A percentile compares a stretch with the other conserved stretches of the same genome.
Conservation (phyloP, 2,888 invertebrate species). For the Formica aserva region DNA sequence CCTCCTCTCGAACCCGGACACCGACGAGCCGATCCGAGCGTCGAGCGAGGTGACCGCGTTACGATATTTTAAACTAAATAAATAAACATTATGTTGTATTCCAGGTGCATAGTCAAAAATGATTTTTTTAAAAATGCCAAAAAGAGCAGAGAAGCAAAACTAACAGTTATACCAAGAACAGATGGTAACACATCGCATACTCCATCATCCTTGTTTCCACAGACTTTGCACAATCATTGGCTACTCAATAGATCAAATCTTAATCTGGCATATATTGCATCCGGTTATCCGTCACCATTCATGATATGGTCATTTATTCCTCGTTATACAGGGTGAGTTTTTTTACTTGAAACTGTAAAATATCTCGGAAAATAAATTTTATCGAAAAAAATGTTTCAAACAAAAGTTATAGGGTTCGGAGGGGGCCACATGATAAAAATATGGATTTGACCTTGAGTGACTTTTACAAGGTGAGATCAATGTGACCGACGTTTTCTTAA, state of each 20-base stretch:
- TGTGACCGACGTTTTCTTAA: no score
- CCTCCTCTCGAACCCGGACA: no score
- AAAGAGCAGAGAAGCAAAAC: constrained; percentile 83
- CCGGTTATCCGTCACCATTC: constrained; percentile 85
- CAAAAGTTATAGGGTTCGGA: no score
- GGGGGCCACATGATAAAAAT: no score
- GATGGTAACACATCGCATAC: constrained; percentile 66
- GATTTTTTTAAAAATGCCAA: constrained; percentile 84
- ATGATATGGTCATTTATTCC: constrained; percentile 84
- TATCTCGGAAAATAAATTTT: no score
- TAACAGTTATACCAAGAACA: constrained; percentile 78
- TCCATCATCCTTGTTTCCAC: constrained; percentile 80
- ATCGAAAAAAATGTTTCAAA: no score
- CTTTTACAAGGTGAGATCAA: no score
- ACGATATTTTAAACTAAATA: background rate
- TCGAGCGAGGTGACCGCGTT: no score
- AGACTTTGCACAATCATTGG: constrained; percentile 80
- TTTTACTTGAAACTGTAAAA: no score
- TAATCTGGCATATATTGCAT: constrained; percentile 86
- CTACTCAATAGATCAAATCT: constrained; percentile 84
- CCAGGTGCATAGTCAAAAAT: constrained; percentile 84
- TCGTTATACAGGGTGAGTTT: no score
- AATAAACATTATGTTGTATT: constrained; percentile 43
- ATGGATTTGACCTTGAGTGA: no score
- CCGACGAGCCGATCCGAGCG: no score